Evolutionary conservation across 2,888 invertebrate species (phyloP), one percentile per base, ranked within the genome.

Genomic region (Phortica magna): DNA sequence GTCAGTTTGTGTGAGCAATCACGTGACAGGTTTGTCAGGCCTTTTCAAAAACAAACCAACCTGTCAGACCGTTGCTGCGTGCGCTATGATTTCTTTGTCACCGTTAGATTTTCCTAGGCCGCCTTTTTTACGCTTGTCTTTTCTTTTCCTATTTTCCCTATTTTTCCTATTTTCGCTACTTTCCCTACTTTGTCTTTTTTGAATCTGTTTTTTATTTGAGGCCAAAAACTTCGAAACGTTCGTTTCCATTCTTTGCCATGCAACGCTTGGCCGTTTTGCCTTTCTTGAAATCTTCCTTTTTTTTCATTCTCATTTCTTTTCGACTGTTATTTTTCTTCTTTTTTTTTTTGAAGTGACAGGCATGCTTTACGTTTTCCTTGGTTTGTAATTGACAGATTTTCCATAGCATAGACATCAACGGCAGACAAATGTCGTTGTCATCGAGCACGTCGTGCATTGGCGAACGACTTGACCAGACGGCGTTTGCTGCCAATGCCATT

Each of bases 1-100:
- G 80, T 80, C 83, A 61, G 59, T 77, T 84, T 82, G 83, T 61
- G 59, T 19, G 59, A 85, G 84, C 84, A 85, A 85, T 85, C 87
- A 87, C 82, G 85, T 87, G 85, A 87, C 87, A 85, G 85, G 85
- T 85, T 85, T 87, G 85, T 85, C 85, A 85, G 87, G 82, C 83
- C 77, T 76, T 81, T 61, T 77, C 74, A 72, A 84, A 85, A 85
- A 85, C 82, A 87, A 83, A 82, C 87, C 84, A 78, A 85, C 80
- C 83, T 85, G 80, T 79, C 83, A 83, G 77, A 79, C 79, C 77
- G 74, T 73, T 72, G 17, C 55, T 43, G 68, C n/a, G 48, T 48
- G 48, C 42, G 67, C 42, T 39, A 67, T 42, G 67, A 39, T 41
- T 67, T 67, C 39, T 55, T 71, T 53, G 7, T 12, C 70, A 55